Base-by-base conservation (phyloP, 1,140 invertebrate genomes). In the Dendroctonus valens region DNA sequence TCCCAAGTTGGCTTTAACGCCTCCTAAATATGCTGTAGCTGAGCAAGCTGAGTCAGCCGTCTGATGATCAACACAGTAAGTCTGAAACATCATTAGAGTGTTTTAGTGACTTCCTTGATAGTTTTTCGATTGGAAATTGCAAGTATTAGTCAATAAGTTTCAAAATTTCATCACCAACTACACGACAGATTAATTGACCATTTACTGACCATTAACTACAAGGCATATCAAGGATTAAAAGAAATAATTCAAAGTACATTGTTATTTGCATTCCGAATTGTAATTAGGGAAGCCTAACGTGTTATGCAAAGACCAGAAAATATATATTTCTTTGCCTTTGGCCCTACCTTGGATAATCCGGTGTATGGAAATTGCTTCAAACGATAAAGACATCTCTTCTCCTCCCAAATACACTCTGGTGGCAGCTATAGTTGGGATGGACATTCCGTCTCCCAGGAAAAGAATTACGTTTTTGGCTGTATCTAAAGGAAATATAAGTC, bases 391-490 rank as follows among this genome's bases (percentile, higher is more conserved):
- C 41, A 78, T 77, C 69, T 91, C 88, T 78, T 93, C 90, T 5
- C 86, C 90, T 0, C 89, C 89, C 61, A 84, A 83, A 59, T 85
- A 86, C 2, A 87, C 88, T 38, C 91, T 81, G 0, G 87, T 83
- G 0, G 90, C 89, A 41, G 89, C 86, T 38, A 92, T 72, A 0
- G 91, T 91, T 0, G 89, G 81, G 42, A 92, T 78, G 0, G 89
- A 89, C 89, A 93, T 92, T 3, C 90, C 91, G 76, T 92, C 90
- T 0, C 91, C 91, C 14, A 94, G 76, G 72, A 93, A 92, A 11
- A 92, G 74, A 53, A 92, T 90, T 0, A 90, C 84, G 76, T 93
- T 93, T 74, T 89, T 87, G 0, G 88, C 84, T 39, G 75, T 72
- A 48, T 81, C 76, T 62, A 61, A 55, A 68, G 65, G 63, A 44